phyloP scores from a whole-genome alignment of 2,113 vertebrate genomes.

The Diphyllodes magnificus region DNA sequence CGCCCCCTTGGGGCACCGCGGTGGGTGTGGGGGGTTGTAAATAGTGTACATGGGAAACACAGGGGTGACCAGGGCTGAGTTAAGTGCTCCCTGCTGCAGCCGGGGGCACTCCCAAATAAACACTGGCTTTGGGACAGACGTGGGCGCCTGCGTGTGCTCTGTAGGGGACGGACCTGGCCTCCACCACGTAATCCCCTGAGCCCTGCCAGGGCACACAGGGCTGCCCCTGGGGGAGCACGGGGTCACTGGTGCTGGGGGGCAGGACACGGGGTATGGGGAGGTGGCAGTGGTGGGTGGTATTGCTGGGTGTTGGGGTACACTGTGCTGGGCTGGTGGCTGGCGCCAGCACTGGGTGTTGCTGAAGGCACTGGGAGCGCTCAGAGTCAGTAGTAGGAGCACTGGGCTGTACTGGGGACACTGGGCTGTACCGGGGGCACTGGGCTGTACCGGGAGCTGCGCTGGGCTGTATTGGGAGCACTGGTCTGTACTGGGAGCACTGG shows the following conservation, averaged over 20 bases:
- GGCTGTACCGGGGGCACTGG: background rate
- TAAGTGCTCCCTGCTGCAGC: background rate
- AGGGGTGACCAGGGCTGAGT: background rate
- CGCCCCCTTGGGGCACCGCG: fast-evolving
- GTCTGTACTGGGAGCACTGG: too few relatives aligned
- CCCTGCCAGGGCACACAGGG: fast-evolving
- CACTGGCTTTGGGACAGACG: background rate
- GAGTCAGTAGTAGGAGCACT: background rate
- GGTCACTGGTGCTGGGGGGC: too few relatives aligned
- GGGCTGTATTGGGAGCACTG: too few relatives aligned
- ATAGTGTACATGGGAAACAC: background rate
- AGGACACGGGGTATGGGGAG: fast-evolving
- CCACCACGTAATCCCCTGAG: fast-evolving
- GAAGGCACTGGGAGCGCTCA: background rate
- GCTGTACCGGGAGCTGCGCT: too few relatives aligned
- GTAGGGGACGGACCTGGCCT: background rate
- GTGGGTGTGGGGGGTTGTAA: background rate
- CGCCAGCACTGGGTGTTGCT: background rate
- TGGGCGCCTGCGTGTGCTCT: background rate
- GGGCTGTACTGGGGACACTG: background rate
- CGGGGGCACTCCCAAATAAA: background rate
- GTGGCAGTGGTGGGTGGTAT: background rate
- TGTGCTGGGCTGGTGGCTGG: background rate
- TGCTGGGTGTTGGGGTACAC: fast-evolving
- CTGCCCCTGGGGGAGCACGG: background rate